Percentiles rank a stretch among this genome's conserved stretches.
Conservation (phyloP, 2,888 invertebrate genomes). For the Polyploca ridens region DNA sequence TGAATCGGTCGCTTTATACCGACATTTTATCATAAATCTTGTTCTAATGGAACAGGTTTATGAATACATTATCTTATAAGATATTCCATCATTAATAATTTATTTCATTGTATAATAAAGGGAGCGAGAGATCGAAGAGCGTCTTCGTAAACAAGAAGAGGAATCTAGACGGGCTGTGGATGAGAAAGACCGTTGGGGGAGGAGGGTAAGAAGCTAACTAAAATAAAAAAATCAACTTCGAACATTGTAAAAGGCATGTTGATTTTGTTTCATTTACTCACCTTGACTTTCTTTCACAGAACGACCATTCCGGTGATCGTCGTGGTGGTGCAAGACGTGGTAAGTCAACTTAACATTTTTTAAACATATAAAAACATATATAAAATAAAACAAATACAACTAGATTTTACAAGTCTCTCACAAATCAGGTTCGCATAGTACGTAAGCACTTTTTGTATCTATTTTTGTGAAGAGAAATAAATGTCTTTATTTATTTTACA, state of each 20-base stretch:
- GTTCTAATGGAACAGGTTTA: not conserved
- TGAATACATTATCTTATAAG: not conserved
- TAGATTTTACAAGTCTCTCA: too few species aligned
- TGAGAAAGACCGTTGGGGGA: conserved; percentile 77
- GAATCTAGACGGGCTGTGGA: conserved; percentile 68
- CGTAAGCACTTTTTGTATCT: too few species aligned
- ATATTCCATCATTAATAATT: conserved; percentile 2
- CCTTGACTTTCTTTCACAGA: conserved; percentile 50
- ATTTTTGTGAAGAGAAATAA: too few species aligned
- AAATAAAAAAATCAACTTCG: not conserved
- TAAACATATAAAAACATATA: too few species aligned
- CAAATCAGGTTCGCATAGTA: too few species aligned
- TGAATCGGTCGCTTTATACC: conserved; percentile 71
- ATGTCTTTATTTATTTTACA: too few species aligned
- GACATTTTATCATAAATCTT: conserved; percentile 41
- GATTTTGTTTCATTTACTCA: conserved; percentile 10
- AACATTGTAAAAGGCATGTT: not conserved
- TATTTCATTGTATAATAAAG: conserved; percentile 41
- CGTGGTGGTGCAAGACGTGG: conserved; percentile 72
- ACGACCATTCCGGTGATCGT: conserved; percentile 76
- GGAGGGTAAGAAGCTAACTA: conserved; percentile 50
- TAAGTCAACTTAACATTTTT: conserved; percentile 40
- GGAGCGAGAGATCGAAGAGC: conserved; percentile 96
- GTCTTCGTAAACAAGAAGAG: conserved; percentile 87
- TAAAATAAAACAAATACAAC: too few species aligned